Percentiles rank a stretch among this genome's conserved stretches.
Conservation (phyloP, 2,797 vertebrate genomes). For the Cossypha dichroa region DNA sequence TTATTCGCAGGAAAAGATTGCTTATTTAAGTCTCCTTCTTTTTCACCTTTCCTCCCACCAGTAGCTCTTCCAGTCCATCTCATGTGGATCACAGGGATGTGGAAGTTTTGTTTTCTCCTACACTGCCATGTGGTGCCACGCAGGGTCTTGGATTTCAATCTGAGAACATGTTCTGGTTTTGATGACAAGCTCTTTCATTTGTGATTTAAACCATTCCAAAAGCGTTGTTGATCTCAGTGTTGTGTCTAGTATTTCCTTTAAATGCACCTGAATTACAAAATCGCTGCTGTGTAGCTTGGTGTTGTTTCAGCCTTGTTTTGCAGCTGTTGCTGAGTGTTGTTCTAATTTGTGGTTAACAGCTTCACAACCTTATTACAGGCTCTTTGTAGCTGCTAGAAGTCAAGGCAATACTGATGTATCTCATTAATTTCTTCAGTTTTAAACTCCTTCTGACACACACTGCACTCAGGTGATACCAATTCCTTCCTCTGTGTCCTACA, state of each 20-base stretch:
- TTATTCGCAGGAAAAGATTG: neutral
- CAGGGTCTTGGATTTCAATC: neutral
- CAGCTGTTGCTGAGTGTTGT: neutral
- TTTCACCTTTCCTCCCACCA: neutral
- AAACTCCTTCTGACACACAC: neutral
- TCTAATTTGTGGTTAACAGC: neutral
- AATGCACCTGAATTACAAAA: neutral
- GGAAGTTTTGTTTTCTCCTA: neutral
- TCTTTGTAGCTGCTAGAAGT: neutral
- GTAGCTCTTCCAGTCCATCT: neutral
- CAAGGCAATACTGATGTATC: neutral
- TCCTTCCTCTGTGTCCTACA: neutral
- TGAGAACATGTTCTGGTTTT: neutral
- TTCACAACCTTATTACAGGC: neutral
- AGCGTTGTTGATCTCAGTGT: neutral
- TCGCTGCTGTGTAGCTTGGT: accelerated
- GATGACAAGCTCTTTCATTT: neutral
- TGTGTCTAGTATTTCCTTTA: neutral
- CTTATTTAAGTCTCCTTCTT: neutral
- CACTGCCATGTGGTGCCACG: accelerated
- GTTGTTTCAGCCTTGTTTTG: neutral
- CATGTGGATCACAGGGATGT: accelerated
- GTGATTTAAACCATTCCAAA: neutral
- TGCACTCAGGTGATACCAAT: neutral
- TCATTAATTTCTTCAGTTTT: neutral